Conservation (phyloP, 2,797 vertebrate species). For the Pteronotus mesoamericanus region DNA sequence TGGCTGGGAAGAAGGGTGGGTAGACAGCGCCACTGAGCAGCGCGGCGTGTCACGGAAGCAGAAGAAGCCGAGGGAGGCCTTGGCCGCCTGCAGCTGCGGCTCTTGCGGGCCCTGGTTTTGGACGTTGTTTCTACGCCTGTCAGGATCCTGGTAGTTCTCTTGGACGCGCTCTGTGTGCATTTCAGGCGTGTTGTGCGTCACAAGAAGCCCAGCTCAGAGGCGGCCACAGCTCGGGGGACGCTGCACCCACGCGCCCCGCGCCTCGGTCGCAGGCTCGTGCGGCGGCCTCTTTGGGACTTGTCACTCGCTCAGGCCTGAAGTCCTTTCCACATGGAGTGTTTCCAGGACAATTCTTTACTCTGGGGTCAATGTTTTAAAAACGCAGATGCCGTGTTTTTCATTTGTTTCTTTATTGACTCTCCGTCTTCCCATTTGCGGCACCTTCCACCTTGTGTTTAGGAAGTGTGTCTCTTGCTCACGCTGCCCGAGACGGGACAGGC, state of each 20-base stretch:
- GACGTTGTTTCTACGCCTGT: background rate
- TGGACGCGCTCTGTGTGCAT: background rate
- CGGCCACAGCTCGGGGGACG: background rate
- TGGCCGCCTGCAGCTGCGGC: background rate
- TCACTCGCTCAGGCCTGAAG: background rate
- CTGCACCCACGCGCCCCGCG: background rate
- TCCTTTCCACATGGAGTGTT: background rate
- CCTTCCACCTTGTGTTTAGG: background rate
- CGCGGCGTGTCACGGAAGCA: too few species aligned
- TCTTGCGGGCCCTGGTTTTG: background rate
- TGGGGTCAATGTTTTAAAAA: background rate
- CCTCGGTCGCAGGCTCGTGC: background rate
- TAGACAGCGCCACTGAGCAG: background rate
- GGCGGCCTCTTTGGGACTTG: background rate
- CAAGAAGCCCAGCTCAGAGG: background rate
- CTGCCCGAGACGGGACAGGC: background rate
- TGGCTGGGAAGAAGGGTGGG: background rate
- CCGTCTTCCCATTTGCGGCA: background rate
- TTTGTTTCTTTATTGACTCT: background rate
- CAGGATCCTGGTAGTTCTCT: background rate
- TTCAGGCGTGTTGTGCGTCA: background rate
- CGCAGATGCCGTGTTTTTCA: background rate
- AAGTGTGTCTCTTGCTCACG: background rate
- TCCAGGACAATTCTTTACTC: background rate
- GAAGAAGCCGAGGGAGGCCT: background rate